These are phyloP conservation scores for Parelbella ahira DNA, from an alignment of 2,888 invertebrate genomes.

Conservation along the genomic window DNA sequence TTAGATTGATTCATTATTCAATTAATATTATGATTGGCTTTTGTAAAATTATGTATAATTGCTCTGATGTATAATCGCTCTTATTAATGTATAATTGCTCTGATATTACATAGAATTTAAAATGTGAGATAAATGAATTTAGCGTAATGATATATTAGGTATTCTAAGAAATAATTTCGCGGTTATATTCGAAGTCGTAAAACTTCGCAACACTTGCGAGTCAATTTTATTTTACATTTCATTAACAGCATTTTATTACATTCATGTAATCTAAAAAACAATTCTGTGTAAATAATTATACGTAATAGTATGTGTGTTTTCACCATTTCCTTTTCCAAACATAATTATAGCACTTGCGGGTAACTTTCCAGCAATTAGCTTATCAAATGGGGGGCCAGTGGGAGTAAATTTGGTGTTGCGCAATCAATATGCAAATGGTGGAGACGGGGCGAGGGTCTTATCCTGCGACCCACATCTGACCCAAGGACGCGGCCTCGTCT, in stretches of 20 bases:
- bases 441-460: constrained; percentile 51
- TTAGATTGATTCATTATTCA: no score
- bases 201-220: no score
- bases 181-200: no score
- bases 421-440: constrained; percentile 75
- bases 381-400: constrained; percentile 48
- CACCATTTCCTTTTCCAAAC: constrained; percentile 43
- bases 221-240: no score
- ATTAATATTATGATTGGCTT: no score
- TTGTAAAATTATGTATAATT: no score
- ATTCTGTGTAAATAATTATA: constrained; percentile 10
- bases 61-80: no score
- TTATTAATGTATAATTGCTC: no score
- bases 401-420: constrained; percentile 47
- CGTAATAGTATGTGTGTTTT: constrained; percentile 32
- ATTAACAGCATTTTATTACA: constrained; percentile 1
- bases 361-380: constrained; percentile 65
- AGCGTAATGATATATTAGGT: no score
- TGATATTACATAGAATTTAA: no score
- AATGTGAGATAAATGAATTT: no score
- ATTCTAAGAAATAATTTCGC: no score
- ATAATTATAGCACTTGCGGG: constrained; percentile 33
- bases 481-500: constrained; percentile 66
- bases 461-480: constrained; percentile 73
- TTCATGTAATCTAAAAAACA: constrained; percentile 27